phyloP scores from a whole-genome alignment of 2,888 invertebrate species.

The Julus scandinavius region DNA sequence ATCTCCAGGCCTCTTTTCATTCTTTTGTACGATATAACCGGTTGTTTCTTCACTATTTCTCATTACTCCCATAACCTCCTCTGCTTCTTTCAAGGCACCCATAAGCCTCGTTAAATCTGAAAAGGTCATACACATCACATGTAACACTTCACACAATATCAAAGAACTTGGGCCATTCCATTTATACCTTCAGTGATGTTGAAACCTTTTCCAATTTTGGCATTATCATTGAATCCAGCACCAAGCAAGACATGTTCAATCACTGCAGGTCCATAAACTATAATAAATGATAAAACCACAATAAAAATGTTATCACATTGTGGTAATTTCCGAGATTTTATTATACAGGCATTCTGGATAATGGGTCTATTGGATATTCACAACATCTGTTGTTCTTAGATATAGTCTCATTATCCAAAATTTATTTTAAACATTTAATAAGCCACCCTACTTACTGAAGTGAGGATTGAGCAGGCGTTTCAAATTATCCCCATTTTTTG shows the following conservation, averaged over 20 bases:
- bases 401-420: too few relatives aligned
- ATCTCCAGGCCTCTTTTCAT: constrained; percentile 74
- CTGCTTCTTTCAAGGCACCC: constrained; percentile 76
- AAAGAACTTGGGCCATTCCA: background rate
- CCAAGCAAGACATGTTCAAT: constrained; percentile 88
- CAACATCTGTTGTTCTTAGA: too few relatives aligned
- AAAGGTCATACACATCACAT: constrained; percentile 50
- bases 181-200: constrained; percentile 66
- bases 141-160: background rate
- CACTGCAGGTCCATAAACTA: constrained; percentile 90
- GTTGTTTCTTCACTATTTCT: background rate
- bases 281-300: constrained; percentile 57
- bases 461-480: constrained; percentile 85
- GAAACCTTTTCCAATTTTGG: constrained; percentile 74
- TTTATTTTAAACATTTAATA: too few relatives aligned
- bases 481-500: constrained; percentile 79
- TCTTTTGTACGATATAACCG: constrained; percentile 88
- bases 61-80: constrained; percentile 66
- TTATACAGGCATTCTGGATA: too few relatives aligned
- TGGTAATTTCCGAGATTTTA: too few relatives aligned
- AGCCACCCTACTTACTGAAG: constrained; percentile 70
- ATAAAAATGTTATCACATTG: background rate
- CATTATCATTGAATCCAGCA: constrained; percentile 74
- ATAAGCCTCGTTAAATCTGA: constrained; percentile 74
- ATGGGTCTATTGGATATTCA: too few relatives aligned